These are phyloP conservation scores for Salvelinus fontinalis DNA, from an alignment of 2,113 vertebrate genomes.

Conservation along the genomic window DNA sequence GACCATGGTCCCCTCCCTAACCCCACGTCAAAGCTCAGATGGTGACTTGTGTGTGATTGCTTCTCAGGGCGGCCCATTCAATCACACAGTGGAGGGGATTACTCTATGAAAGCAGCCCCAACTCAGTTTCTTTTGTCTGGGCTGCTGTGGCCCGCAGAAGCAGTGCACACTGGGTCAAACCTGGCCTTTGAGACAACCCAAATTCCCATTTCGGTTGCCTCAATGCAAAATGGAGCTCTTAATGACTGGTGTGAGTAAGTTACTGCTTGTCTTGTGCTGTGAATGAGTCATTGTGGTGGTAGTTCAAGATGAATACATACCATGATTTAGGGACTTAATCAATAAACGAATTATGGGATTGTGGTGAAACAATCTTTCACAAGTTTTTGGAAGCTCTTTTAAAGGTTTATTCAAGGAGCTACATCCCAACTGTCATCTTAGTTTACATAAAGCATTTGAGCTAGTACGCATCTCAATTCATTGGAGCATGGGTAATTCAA, in stretches of 20 bases:
- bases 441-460: too few relatives aligned
- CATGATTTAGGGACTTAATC: too few relatives aligned
- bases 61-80: slow-evolving; percentile 11
- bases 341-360: too few relatives aligned
- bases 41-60: slow-evolving; percentile 13
- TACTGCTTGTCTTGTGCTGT: not conserved
- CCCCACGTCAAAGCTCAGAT: slow-evolving; percentile 17
- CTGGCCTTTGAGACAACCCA: not conserved
- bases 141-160: not conserved
- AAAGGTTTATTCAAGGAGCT: too few relatives aligned
- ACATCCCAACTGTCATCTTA: too few relatives aligned
- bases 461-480: too few relatives aligned
- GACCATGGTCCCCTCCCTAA: not conserved
- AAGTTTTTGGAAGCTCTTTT: too few relatives aligned
- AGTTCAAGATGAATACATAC: too few relatives aligned
- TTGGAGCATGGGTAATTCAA: too few relatives aligned
- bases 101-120: slow-evolving; percentile 44
- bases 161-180: not conserved
- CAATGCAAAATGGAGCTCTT: not conserved
- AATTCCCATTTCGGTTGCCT: not conserved
- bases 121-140: not conserved
- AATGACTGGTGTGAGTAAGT: not conserved
- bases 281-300: too few relatives aligned
- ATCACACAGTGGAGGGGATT: slow-evolving; percentile 31
- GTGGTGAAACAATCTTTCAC: too few relatives aligned